phyloP scores from a whole-genome alignment of 2,888 invertebrate species.

The Drosophila diplacantha region DNA sequence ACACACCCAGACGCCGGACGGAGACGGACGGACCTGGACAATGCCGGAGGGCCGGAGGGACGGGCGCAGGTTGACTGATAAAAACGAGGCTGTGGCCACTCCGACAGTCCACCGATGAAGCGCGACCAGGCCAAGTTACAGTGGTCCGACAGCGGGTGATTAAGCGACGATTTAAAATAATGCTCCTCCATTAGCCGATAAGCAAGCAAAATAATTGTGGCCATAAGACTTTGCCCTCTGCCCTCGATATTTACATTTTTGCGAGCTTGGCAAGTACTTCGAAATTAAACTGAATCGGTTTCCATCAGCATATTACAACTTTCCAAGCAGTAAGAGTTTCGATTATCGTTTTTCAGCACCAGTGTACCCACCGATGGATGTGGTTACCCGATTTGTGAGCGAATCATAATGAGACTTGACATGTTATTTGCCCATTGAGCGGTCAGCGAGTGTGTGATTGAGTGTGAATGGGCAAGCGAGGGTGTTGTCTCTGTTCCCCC shows the following conservation, averaged over 20 bases:
- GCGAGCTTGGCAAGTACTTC: not conserved
- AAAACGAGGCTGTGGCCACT: slow-evolving; percentile 57
- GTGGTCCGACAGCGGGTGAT: slow-evolving; percentile 24
- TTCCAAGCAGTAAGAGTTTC: not conserved
- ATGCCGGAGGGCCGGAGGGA: slow-evolving; percentile 45
- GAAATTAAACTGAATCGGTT: not conserved
- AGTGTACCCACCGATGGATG: slow-evolving; percentile 24
- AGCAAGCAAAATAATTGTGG: slow-evolving; percentile 18
- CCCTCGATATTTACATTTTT: not conserved
- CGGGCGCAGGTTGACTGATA: slow-evolving; percentile 64
- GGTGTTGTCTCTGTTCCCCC: slow-evolving; percentile 19
- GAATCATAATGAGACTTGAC: slow-evolving; percentile 73
- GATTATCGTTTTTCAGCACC: not conserved
- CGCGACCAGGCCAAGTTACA: slow-evolving; percentile 27
- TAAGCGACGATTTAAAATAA: slow-evolving; percentile 30
- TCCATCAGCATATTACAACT: not conserved
- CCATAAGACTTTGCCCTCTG: not conserved
- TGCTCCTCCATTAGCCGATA: slow-evolving; percentile 15
- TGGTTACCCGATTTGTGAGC: slow-evolving; percentile 58
- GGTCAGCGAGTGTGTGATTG: slow-evolving; percentile 41
- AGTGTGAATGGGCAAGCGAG: slow-evolving; percentile 27
- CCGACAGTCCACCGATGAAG: slow-evolving; percentile 14
- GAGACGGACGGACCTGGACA: slow-evolving; percentile 37
- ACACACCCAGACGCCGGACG: slow-evolving; percentile 13
- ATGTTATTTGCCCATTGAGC: slow-evolving; percentile 74